Conservation (phyloP, 2,888 invertebrate species). For the Teleogryllus oceanicus region DNA sequence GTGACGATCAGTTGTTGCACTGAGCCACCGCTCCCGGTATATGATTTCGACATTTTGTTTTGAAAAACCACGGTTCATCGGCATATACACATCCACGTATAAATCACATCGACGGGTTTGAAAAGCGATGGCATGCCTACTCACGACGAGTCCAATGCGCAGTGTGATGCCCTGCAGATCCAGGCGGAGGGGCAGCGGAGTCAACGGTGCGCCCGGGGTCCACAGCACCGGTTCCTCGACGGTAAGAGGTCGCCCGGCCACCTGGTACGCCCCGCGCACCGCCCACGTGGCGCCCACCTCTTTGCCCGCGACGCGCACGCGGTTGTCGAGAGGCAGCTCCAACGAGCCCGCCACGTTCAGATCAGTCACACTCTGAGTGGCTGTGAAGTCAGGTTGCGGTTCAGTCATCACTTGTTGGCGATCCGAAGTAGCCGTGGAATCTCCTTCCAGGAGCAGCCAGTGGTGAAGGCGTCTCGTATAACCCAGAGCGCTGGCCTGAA, state of each 20-base stretch:
- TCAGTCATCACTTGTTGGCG: no score
- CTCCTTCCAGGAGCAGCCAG: not conserved
- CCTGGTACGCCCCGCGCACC: not conserved
- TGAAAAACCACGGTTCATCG: no score
- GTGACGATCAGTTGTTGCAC: no score
- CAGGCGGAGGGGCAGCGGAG: not conserved
- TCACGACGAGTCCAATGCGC: not conserved
- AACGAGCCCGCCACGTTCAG: not conserved
- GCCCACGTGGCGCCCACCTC: not conserved
- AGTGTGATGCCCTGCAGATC: not conserved
- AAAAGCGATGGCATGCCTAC: not conserved
- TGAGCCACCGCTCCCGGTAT: no score
- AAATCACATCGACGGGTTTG: no score
- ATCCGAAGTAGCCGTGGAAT: not conserved
- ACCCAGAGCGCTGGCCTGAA: not conserved
- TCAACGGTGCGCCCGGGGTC: not conserved
- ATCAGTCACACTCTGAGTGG: no score
- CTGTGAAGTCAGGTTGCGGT: no score
- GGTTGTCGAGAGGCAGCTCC: not conserved
- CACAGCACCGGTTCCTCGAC: not conserved
- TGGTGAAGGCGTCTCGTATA: not conserved
- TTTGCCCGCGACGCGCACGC: not conserved
- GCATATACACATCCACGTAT: no score
- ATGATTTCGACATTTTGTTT: no score
- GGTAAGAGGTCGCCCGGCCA: not conserved